Evolutionary conservation across 2,888 invertebrate species (phyloP), one percentile per base, ranked within the genome.

Genomic region (Dromius quadrimaculatus): DNA sequence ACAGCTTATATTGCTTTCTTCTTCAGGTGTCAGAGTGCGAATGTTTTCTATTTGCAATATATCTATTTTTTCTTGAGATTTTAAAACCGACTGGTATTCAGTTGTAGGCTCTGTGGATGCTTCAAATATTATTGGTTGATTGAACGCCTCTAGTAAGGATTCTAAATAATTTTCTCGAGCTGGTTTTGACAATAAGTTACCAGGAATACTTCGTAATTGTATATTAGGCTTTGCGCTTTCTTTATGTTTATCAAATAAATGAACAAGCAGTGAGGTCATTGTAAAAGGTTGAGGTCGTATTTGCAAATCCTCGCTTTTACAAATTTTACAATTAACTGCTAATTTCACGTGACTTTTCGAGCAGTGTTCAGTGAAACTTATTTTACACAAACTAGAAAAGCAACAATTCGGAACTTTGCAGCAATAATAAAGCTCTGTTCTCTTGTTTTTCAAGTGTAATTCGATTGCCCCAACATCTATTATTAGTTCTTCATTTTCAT

Each of bases 191-290:
- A 85, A 75, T 36, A 80, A 81, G 72, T 86, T 85, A 1, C 85
- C 85, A 71, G 84, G 84, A 6, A 86, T 75, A 59, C 84, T 78
- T 23, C 85, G 78, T 32, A 83, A 74, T 69, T 84, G 78, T 47
- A 84, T 66, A 32, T 54, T 66, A 1, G 22, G 17, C 9, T 38
- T 57, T 1, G 38, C 9, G 28, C 57, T 66, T 23, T n/a, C 2
- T 41, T 66, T 66, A 54, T 66, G 66, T 41, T 41, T 41, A 22
- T 66, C 66, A 15, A 66, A 57, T 28, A 66, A 54, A 57, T 66
- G 66, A 4, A 66, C 57, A 15, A 66, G 57, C 38, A 66, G 23
- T 5, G 41, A 22, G 6, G 50, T 57, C 66, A 66, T 57, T n/a
- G 66, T 54, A n/a, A 54, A 66, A 1, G 9, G 13, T 41, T 38